Conservation (phyloP, 2,797 vertebrate species). For the Podarcis lilfordi region DNA sequence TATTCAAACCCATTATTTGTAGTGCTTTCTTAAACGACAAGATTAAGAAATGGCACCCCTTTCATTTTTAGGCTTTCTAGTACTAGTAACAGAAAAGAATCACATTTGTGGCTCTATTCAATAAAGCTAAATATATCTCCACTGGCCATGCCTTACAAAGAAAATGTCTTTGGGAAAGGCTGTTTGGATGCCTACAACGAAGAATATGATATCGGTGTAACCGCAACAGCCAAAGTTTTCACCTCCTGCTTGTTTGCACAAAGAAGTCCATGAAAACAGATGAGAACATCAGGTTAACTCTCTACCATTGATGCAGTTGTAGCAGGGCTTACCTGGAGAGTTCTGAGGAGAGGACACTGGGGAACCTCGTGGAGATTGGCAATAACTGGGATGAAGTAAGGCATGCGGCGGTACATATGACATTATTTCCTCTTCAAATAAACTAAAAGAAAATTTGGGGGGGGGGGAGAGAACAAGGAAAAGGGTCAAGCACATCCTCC, state of each 20-base stretch:
- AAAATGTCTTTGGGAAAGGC: not conserved
- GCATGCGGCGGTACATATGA: constrained; percentile 95
- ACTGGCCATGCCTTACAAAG: not conserved
- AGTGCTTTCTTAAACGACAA: not conserved
- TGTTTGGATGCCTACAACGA: not conserved
- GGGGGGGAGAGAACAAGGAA: too few species aligned
- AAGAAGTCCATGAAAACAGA: not conserved
- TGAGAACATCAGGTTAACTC: not conserved
- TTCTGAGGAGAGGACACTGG: constrained; percentile 94
- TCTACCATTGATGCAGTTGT: not conserved
- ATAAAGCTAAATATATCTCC: not conserved
- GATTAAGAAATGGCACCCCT: not conserved
- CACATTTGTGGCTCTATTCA: not conserved
- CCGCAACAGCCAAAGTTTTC: not conserved
- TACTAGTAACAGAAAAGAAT: not conserved
- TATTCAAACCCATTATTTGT: constrained; percentile 1
- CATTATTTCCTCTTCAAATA: constrained; percentile 99
- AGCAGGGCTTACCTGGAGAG: constrained; percentile 86
- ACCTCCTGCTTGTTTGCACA: not conserved
- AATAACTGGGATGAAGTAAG: constrained; percentile 93
- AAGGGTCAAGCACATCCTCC: not conserved
- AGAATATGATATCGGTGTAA: not conserved
- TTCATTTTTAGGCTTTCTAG: not conserved
- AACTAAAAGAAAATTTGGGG: constrained; percentile 76
- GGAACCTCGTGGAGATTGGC: constrained; percentile 85